Base-by-base conservation (phyloP, 2,888 invertebrate species). In the Sicus ferrugineus region DNA sequence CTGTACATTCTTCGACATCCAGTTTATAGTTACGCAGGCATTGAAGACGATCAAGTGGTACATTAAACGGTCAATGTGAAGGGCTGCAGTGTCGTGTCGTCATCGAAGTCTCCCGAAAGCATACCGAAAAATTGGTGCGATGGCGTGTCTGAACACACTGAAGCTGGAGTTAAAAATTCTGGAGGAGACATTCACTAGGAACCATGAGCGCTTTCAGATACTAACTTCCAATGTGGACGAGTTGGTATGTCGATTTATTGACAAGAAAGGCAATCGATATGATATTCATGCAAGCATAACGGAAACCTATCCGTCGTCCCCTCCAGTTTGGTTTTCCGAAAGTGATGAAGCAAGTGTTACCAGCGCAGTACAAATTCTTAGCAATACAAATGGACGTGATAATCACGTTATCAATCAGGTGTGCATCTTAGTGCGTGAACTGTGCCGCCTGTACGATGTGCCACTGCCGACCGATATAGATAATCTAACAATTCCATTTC, bases 291-390 rank as follows among this genome's bases (percentile, higher is more conserved):
- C 97, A 76, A 98, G 98, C 89, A 98, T 98, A 86, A 97, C 97
- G 88, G 98, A 97, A 88, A 93, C 97, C 71, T 99, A 99, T 87
- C 98, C 98, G 67, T 93, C 93, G 77, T 95, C 95, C 75, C 96
- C 98, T 66, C 98, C 98, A 61, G 97, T 99, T 77, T 99, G 99
- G 98, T 99, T 98, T 86, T 96, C 97, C 62, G 98, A 99, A 85
- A 94, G 96, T 52, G 98, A 99, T 83, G 97, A 98, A 86, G 92
- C 93, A 66, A 92, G 93, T 85, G 93, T 98, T 81, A 96, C 97
- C 81, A 93, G 94, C 87, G 96, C 97, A 76, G 95, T 99, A 80
- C 96, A 97, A 88, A 93, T 94, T 81, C 90, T 99, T 83, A 94
- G 93, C 85, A 93, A 95, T 85, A 96, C 96, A 78, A 92, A 93